Evolutionary conservation across 2,888 invertebrate genomes (phyloP).

Genomic region (Mactromeris polynyma): DNA sequence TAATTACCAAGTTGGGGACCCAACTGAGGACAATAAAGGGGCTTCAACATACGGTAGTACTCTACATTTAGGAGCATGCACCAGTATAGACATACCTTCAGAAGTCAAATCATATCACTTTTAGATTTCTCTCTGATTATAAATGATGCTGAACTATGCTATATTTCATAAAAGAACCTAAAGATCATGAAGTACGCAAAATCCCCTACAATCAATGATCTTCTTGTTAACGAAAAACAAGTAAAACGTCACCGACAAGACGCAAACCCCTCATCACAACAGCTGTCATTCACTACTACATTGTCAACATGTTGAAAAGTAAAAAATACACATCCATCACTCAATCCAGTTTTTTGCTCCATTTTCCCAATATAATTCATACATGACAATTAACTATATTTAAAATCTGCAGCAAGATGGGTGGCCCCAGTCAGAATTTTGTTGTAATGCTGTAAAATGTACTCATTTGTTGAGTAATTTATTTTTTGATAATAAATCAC

Average conservation of each 20-base stretch:
- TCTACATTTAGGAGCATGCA: too few relatives aligned
- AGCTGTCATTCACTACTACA: slow-evolving; percentile 12
- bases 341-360: slow-evolving; percentile 7
- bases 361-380: slow-evolving; percentile 25
- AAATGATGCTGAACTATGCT: too few relatives aligned
- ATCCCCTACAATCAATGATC: slow-evolving; percentile 15
- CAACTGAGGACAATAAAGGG: too few relatives aligned
- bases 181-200: not conserved
- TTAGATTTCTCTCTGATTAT: too few relatives aligned
- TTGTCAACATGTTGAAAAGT: slow-evolving; percentile 14
- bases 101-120: too few relatives aligned
- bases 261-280: slow-evolving; percentile 9
- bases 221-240: slow-evolving; percentile 1
- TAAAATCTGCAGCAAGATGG: slow-evolving; percentile 15
- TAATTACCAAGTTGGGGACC: too few relatives aligned
- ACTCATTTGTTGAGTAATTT: not conserved
- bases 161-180: not conserved
- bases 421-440: not conserved
- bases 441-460: not conserved
- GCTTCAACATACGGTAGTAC: too few relatives aligned
- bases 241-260: not conserved
- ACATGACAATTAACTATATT: slow-evolving; percentile 24
- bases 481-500: not conserved
- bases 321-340: slow-evolving; percentile 17
- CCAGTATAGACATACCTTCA: too few relatives aligned